These are phyloP conservation scores for Austrolebias charrua DNA, from an alignment of 2,797 vertebrate genomes.

Conservation along the genomic window DNA sequence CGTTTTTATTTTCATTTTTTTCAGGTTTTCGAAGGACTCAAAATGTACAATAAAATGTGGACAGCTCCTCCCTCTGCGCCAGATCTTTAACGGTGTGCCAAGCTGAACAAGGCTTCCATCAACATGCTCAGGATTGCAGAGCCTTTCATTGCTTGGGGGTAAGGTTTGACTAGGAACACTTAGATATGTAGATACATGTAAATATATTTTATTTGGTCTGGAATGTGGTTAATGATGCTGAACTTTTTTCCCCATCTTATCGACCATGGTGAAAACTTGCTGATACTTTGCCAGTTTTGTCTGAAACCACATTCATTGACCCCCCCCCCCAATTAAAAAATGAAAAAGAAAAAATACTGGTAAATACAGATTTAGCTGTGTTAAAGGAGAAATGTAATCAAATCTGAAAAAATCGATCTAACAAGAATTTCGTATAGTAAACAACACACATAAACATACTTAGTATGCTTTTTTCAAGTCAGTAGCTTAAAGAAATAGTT, in stretches of 20 bases:
- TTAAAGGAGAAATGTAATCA: too few relatives aligned
- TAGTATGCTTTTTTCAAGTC: too few relatives aligned
- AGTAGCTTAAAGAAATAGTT: too few relatives aligned
- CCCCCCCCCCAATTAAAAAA: too few relatives aligned
- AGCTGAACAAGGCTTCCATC: conserved; percentile 97
- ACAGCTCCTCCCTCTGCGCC: conserved; percentile 90
- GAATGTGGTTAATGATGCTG: conserved; percentile 82
- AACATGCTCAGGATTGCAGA: conserved; percentile 98
- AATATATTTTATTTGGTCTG: neutral
- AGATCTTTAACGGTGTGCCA: conserved; percentile 98
- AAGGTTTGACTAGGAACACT: conserved; percentile 33
- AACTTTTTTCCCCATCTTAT: conserved; percentile 85
- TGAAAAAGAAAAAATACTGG: too few relatives aligned
- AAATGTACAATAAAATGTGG: conserved; percentile 70
- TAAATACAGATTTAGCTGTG: too few relatives aligned
- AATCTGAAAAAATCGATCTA: too few relatives aligned
- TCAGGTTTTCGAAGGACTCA: conserved; percentile 66
- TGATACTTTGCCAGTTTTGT: conserved; percentile 72
- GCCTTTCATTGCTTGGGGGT: conserved; percentile 99
- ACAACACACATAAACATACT: too few relatives aligned
- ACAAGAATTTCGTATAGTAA: too few relatives aligned
- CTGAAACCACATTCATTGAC: conserved; percentile 72
- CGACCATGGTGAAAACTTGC: conserved; percentile 71
- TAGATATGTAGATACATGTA: neutral
- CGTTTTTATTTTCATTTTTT: conserved; percentile 15